These are phyloP conservation scores for Acleris laterana DNA, from an alignment of 2,888 invertebrate species.

Conservation along the genomic window DNA sequence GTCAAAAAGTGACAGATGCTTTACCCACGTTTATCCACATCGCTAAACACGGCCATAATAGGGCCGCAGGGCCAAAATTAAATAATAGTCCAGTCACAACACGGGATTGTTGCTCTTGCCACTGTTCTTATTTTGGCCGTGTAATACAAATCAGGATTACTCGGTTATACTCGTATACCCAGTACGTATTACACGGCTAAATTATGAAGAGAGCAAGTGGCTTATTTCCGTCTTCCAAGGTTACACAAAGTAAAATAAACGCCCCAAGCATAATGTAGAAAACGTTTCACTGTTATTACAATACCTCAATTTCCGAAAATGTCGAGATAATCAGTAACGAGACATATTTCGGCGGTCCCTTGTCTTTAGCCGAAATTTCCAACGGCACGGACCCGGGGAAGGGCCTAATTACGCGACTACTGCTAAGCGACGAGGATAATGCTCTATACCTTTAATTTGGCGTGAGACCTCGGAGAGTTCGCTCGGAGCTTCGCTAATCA, in stretches of 20 bases:
- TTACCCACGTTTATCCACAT: no score
- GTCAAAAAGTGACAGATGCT: no score
- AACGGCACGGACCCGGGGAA: neutral
- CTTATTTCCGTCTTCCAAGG: no score
- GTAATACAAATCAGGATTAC: no score
- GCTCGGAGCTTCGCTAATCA: neutral
- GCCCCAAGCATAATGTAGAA: neutral
- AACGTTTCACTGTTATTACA: neutral
- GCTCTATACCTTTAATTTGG: neutral
- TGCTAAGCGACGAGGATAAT: neutral
- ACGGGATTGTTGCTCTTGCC: no score
- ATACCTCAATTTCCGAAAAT: neutral
- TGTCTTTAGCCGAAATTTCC: neutral
- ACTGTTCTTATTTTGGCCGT: no score
- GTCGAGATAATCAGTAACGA: neutral
- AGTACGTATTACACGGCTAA: no score
- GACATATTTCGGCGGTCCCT: neutral
- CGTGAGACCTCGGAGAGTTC: neutral
- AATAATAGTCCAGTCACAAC: no score
- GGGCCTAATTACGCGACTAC: slow-evolving; percentile 2
- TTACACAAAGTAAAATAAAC: neutral
- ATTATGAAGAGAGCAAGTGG: no score
- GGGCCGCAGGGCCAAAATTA: no score
- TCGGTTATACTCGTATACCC: no score
- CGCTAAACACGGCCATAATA: no score